Base-by-base conservation (phyloP, 2,113 vertebrate genomes). In the Montifringilla adamsi region DNA sequence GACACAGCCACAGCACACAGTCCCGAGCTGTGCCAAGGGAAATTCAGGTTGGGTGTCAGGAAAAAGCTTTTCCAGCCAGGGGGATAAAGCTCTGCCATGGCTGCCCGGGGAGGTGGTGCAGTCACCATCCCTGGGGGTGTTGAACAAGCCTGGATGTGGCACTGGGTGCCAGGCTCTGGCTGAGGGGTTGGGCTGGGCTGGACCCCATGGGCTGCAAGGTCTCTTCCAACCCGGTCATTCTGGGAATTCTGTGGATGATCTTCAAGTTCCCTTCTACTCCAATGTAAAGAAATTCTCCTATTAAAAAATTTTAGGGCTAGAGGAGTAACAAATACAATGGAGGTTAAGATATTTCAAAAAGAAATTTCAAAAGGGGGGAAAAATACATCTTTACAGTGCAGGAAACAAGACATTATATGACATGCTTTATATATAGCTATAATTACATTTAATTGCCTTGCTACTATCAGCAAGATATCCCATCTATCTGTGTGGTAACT, bases 301-400 rank as follows among this genome's bases (percentile, higher is more conserved):
- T 79, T 33, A 16, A 31, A 18, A 7, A 62, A 43, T 15, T 37
- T 22, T 84, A 83, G 26, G 33, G 46, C 19, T 39, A 63, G 14
- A 76, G 3, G 49, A 79, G 12, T 31, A 67, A 44, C 11, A 39
- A 14, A 15, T 20, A 23, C 15, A 62, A 73, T 7, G 6, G 1
- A n/a, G 20, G 2, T 31, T 24, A 72, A 53, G n/a, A 67, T 18
- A 53, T 14, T 76, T 63, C 31, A 58, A 11, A 73, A 76, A 8
- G 4, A 79, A 50, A 31, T 23, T 70, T 50, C 30, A 19, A 22
- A 73, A 75, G 22, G 10, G 5, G 5, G 3, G 2, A 30, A 33
- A 63, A 21, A 4, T 0, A 30, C 0, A 8, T 30, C 39, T 76
- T 26, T 89, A 11, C 27, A 55, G 26, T 1, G 2, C 11, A 33